Base-by-base conservation (phyloP, 2,113 vertebrate genomes). In the Heterochromis multidens region DNA sequence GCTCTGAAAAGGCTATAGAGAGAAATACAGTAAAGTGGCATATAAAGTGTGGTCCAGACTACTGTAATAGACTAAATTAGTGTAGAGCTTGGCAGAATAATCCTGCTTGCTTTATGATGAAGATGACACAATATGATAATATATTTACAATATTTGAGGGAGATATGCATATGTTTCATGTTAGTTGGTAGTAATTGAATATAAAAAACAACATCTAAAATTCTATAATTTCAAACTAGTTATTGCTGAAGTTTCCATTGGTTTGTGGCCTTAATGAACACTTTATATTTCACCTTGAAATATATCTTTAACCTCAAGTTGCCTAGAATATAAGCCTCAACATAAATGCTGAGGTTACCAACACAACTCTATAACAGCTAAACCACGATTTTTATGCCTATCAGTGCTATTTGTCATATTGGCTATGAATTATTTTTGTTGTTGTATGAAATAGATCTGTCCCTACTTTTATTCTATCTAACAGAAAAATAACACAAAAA, bases 251-350 rank as follows among this genome's bases (percentile, higher is more conserved):
- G 35, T 80, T 52, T 43, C 46, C 31, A 54, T 61, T 65, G 43
- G 27, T 76, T 40, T 81, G 76, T 82, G 70, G 70, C 57, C 54
- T 60, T 78, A 19, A 46, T 91, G 78, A 93, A 93, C 90, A 86
- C 89, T 86, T 80, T 29, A 87, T n/a, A n/a, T n/a, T n/a, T 59
- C 35, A 46, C 17, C 67, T 25, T 77, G 49, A 86, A 87, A 89
- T 87, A 79, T 58, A 56, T 87, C 35, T 46, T 88, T 21, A 29
- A 46, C 52, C n/a, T 46, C 35, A 40, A 77, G 54, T 77, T 81
- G 65, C 12, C 13, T 43, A 43, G 40, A 43, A 46, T 59, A 11
- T 1, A 79, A 76, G 65, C 19, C 19, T 84, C 46, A 57, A 62
- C 25, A 77, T 79, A 25, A 11, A 27, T 78, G 61, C 61, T 77